These are phyloP conservation scores for Ophonus ardosiacus DNA, from an alignment of 2,888 invertebrate genomes.

Conservation along the genomic window DNA sequence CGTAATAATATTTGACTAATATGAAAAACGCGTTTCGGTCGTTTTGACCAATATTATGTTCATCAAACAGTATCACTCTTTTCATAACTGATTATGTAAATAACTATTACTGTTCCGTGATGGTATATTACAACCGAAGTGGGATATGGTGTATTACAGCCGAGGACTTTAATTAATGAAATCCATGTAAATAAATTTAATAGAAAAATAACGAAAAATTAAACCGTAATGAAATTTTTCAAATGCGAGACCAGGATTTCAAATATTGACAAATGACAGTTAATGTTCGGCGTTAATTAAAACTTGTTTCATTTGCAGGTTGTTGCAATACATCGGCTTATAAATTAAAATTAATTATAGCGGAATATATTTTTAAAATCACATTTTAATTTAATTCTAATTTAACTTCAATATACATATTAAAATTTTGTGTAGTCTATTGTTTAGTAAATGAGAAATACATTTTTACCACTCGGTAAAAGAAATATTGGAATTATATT, in stretches of 20 bases:
- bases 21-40: no score
- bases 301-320: background rate
- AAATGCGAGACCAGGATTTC: background rate
- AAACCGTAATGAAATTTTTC: slow-evolving; percentile 2
- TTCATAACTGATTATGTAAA: no score
- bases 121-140: no score
- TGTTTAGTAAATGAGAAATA: no score
- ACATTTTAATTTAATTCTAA: background rate
- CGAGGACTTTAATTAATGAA: background rate
- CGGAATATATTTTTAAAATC: slow-evolving; percentile 11
- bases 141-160: no score
- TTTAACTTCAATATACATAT: background rate
- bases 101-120: no score
- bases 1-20: no score
- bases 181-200: background rate
- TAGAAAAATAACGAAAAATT: background rate
- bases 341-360: slow-evolving; percentile 24
- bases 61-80: no score
- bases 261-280: slow-evolving; percentile 21
- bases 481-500: no score
- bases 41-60: no score
- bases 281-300: slow-evolving; percentile 15
- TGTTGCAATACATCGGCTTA: slow-evolving; percentile 3
- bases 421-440: slow-evolving; percentile 13
- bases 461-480: no score